Percentiles rank a stretch among this genome's conserved stretches.
Conservation (phyloP, 2,797 vertebrate genomes). For the Tapirus indicus region DNA sequence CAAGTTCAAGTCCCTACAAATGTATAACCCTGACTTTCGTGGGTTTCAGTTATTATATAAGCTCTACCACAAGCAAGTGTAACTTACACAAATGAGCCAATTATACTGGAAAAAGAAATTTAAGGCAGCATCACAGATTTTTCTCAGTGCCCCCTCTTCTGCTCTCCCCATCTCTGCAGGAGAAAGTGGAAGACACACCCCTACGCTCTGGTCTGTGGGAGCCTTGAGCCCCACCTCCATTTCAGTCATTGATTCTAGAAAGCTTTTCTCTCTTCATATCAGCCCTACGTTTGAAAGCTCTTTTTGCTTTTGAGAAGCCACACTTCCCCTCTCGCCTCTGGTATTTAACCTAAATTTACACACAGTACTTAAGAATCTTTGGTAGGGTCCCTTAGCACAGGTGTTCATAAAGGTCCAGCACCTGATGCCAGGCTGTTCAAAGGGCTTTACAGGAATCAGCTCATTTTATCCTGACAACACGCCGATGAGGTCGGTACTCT, state of each 20-base stretch:
- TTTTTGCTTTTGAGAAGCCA: conserved; percentile 16
- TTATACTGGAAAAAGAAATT: background rate
- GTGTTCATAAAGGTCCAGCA: background rate
- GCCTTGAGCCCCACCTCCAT: background rate
- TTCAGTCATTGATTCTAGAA: background rate
- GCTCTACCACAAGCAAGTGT: background rate
- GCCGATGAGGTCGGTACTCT: background rate
- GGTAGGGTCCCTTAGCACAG: background rate
- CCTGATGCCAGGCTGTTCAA: background rate
- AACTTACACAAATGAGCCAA: background rate
- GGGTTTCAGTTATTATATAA: background rate
- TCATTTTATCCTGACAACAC: background rate
- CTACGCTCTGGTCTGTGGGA: background rate
- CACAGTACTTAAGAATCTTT: background rate
- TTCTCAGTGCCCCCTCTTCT: background rate
- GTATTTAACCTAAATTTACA: conserved; percentile 24
- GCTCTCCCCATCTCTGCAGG: background rate
- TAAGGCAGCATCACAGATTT: background rate
- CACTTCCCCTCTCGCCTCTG: background rate
- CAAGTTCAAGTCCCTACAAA: background rate
- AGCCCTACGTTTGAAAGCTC: background rate
- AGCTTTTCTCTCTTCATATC: background rate
- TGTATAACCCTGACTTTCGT: background rate
- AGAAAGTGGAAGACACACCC: background rate
- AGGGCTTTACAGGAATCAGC: background rate